Base-by-base conservation (phyloP, 1,140 invertebrate species). In the Platorchestia sp. region DNA sequence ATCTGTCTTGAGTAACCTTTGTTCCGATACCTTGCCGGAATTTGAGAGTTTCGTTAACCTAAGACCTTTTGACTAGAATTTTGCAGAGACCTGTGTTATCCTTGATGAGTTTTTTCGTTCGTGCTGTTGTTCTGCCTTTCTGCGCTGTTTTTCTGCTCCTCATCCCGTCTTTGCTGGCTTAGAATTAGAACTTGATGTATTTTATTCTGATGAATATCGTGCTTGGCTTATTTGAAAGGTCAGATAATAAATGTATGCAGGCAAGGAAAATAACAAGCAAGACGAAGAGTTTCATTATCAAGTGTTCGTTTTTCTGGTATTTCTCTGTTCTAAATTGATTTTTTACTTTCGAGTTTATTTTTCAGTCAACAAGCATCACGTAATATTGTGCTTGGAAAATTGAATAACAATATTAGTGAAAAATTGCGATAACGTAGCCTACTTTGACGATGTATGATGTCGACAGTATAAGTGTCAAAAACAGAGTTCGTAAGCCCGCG, bases 71-170 rank as follows among this genome's bases (percentile, higher is more conserved):
- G 87, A 89, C 16, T 89, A 44, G n/a, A 89, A 89, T 89, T 89
- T 89, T 89, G 87, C n/a, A 89, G 87, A 44, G 43, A 89, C 87
- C 87, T 89, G 43, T 42, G 41, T 89, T 89, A 89, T 89, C 87
- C 87, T 44, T 89, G 87, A 41, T 89, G 36, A 42, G 10, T 75
- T 75, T 75, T 19, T 75, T 75, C 59, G 59, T 89, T 5, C 87
- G 43, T 89, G 87, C 87, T 89, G 87, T 42, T 89, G 87, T 89
- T 89, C 41, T 42, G n/a, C 41, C 87, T 89, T 16, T 42, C 5
- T 89, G 87, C 87, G 87, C 87, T 89, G 87, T 89, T 36, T n/a
- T n/a, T 75, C 59, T 75, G 59, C 59, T 75, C 10, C 59, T 75
- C 27, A 19, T 75, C 27, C 59, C 59, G 59, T 75, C 59, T 75